Conservation (phyloP, 2,113 vertebrate genomes). For the Poeciliopsis prolifica region DNA sequence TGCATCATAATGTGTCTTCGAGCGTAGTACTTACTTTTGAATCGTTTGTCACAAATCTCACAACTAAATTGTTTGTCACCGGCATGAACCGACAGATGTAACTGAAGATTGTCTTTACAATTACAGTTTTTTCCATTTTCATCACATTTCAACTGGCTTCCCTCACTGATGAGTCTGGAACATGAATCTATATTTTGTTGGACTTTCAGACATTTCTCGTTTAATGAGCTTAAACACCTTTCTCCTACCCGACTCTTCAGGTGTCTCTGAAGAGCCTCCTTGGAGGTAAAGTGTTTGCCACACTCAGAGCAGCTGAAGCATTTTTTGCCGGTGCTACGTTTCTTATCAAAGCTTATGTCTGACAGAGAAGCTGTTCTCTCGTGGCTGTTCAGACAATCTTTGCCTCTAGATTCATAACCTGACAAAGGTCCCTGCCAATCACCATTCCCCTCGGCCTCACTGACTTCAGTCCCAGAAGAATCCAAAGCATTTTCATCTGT, state of each 20-base stretch:
- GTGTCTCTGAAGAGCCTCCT: conserved; percentile 12
- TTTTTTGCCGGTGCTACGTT: not conserved
- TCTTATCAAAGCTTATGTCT: not conserved
- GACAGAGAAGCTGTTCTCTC: not conserved
- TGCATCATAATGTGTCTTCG: too few relatives aligned
- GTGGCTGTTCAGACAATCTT: not conserved
- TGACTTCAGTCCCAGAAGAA: not conserved
- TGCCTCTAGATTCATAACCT: not conserved
- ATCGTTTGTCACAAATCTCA: too few relatives aligned
- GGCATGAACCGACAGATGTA: not conserved
- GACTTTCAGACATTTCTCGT: not conserved
- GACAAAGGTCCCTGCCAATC: not conserved
- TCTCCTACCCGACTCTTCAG: not conserved
- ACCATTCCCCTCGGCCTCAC: not conserved
- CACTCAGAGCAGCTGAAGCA: not conserved
- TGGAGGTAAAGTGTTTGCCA: not conserved
- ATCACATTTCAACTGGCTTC: too few relatives aligned
- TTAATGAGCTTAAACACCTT: not conserved
- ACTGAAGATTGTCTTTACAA: too few relatives aligned
- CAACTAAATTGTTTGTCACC: not conserved
- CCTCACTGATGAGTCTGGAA: too few relatives aligned
- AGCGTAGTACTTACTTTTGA: too few relatives aligned
- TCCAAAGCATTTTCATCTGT: not conserved
- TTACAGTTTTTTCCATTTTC: too few relatives aligned
- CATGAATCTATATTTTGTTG: not conserved